Evolutionary conservation across 2,888 invertebrate species (phyloP), one percentile per base, ranked within the genome.

Genomic region (Eudemis profundana): DNA sequence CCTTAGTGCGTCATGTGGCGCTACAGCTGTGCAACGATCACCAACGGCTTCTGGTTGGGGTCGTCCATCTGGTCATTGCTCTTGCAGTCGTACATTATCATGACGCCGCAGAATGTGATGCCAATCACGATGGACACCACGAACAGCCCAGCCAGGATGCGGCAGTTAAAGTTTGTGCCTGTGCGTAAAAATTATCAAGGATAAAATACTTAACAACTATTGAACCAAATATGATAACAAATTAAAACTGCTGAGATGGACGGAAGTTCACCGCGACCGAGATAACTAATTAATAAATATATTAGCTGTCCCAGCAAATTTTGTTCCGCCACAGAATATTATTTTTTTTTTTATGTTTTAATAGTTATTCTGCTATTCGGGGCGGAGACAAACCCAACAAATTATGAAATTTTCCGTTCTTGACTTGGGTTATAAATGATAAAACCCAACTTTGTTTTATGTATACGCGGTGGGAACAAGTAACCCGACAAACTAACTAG

Each of bases 121-220:
- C 49, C 17, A n/a, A 81, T 4, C 3, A 72, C 77, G 0, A 86
- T 33, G 0, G 67, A 66, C 0, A 74, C 53, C 0, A 87, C 72
- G 10, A 86, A 70, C 0, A 88, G 51, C 0, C 73, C 73, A 0
- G 82, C 61, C 0, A 87, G 38, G 0, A 87, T 83, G 0, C 69
- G 70, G 0, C 72, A 57, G 38, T 72, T 84, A 61, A 85, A 86
- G 33, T 46, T 46, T 0, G 46, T 46, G 14, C 56, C 56, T 56
- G 17, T 2, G 2, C 4, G 10, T 4, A 10, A 19, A 46, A 5
- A 33, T 3, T 33, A 8, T n/a, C 10, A 33, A 33, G 8, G 10
- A 4, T 5, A 23, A 23, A 23, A 23, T 23, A 23, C 23, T 23
- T 29, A 50, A 15, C 15, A 3, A 4, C n/a, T 10, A 12, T 50